A percentile compares a stretch with the other conserved stretches of the same genome.
Conservation (phyloP, 2,888 invertebrate genomes). For the Erebia palarica region DNA sequence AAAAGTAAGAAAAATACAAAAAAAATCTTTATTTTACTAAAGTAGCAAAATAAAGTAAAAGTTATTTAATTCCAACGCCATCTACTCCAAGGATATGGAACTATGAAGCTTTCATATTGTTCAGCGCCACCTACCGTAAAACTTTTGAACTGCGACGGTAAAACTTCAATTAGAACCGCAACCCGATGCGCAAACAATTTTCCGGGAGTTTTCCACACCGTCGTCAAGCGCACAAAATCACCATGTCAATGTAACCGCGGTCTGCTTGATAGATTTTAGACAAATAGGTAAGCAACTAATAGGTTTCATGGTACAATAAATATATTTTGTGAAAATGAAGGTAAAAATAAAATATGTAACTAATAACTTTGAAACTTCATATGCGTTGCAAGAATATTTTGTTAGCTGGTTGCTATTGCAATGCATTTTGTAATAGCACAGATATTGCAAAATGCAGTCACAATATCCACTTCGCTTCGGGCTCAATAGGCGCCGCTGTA, state of each 20-base stretch:
- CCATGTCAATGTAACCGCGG: neutral
- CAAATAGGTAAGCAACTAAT: no score
- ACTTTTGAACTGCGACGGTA: constrained; percentile 8
- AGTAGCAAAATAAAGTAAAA: neutral
- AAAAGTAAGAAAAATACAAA: neutral
- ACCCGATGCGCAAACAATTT: neutral
- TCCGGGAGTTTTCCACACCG: neutral
- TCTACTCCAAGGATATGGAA: constrained; percentile 24
- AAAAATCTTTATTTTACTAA: neutral
- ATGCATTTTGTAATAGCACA: constrained; percentile 19
- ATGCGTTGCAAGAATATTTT: neutral
- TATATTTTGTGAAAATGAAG: no score
- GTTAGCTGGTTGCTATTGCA: neutral
- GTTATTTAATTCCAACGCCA: constrained; percentile 24
- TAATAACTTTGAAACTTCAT: neutral
- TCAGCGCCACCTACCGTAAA: constrained; percentile 37
- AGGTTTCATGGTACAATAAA: no score
- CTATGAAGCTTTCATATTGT: constrained; percentile 12
- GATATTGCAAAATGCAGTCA: constrained; percentile 30
- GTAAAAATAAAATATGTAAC: no score
- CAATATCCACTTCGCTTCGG: constrained; percentile 31
- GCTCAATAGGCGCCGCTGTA: constrained; percentile 31
- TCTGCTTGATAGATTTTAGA: neutral
- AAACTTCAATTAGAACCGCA: neutral
- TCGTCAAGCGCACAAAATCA: neutral